phyloP scores from a whole-genome alignment of 2,888 invertebrate genomes.

The Melipona bicolor region DNA sequence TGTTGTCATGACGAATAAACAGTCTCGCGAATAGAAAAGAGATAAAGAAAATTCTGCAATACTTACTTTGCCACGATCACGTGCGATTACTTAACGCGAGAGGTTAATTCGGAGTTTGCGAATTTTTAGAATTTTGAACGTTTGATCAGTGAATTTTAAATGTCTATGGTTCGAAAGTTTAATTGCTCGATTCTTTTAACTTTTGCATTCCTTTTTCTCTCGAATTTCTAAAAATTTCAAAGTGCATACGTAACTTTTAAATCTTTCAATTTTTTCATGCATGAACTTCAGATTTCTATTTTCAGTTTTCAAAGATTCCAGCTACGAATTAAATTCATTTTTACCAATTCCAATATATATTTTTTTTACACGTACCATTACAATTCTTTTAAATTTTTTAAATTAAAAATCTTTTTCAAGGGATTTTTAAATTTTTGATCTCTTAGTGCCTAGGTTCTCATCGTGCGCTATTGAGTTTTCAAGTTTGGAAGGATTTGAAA shows the following conservation, averaged over 20 bases:
- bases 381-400: too few relatives aligned
- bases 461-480: background rate
- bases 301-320: background rate
- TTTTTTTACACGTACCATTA: too few relatives aligned
- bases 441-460: too few relatives aligned
- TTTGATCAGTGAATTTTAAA: background rate
- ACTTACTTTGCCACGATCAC: too few relatives aligned
- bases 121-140: background rate
- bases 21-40: background rate
- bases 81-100: background rate
- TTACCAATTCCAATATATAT: too few relatives aligned
- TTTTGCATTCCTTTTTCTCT: background rate
- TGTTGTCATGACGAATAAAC: conserved; percentile 61
- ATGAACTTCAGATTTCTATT: background rate
- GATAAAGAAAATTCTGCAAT: background rate
- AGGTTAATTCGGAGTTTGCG: background rate
- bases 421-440: too few relatives aligned
- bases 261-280: too few relatives aligned
- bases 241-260: too few relatives aligned
- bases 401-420: too few relatives aligned
- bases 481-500: background rate
- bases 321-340: too few relatives aligned
- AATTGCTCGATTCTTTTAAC: background rate
- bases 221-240: too few relatives aligned
- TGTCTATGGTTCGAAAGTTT: too few relatives aligned